phyloP scores from a whole-genome alignment of 2,113 vertebrate genomes.

The Pollachius pollachius region DNA sequence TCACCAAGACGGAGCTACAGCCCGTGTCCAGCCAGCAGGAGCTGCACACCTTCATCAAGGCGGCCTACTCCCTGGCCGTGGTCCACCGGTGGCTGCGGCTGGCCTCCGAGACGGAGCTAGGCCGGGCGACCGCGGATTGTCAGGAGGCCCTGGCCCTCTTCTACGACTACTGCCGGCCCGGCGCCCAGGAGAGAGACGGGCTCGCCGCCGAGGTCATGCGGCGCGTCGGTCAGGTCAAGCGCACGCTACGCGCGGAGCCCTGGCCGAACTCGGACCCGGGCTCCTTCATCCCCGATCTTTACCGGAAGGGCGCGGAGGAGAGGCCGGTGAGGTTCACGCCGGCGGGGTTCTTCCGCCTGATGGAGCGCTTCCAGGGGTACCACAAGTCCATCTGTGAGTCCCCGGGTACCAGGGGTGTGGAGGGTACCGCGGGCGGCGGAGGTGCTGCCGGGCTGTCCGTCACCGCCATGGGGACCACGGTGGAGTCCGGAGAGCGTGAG shows the following conservation, averaged over 20 bases:
- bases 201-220: slow-evolving; percentile 79
- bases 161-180: slow-evolving; percentile 63
- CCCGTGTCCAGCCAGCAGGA: slow-evolving; percentile 83
- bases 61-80: slow-evolving; percentile 80
- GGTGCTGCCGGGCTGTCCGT: slow-evolving; percentile 65
- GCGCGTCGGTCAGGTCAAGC: slow-evolving; percentile 69
- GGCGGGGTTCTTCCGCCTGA: slow-evolving; percentile 71
- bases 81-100: slow-evolving; percentile 74
- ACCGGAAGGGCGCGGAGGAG: slow-evolving; percentile 50
- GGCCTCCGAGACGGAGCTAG: slow-evolving; percentile 32
- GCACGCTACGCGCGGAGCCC: slow-evolving; percentile 62
- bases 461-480: slow-evolving; percentile 81
- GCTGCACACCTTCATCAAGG: slow-evolving; percentile 87
- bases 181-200: slow-evolving; percentile 61
- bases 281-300: slow-evolving; percentile 85
- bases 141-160: slow-evolving; percentile 76
- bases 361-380: slow-evolving; percentile 79
- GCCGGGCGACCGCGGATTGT: slow-evolving; percentile 57
- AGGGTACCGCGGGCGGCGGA: slow-evolving; percentile 10
- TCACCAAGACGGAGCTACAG: slow-evolving; percentile 73
- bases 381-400: slow-evolving; percentile 80
- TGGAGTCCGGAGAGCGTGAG: slow-evolving; percentile 26
- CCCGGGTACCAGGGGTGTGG: slow-evolving; percentile 57
- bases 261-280: slow-evolving; percentile 76
- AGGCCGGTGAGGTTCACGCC: slow-evolving; percentile 51